phyloP scores from a whole-genome alignment of 2,113 vertebrate genomes.

The Bos taurus region ARS-UCD2.0 NC_037337.1:86944501-86945000 shows the following conservation, averaged over 20 bases:
- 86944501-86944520: neutral
- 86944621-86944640: neutral
- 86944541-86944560: neutral
- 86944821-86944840: neutral
- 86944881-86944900: neutral
- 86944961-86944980: neutral
- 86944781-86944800: neutral
- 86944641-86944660: neutral
- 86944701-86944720: neutral
- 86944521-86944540: neutral
- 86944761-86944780: neutral
- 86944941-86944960: neutral
- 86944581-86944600: neutral
- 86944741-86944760: neutral
- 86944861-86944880: neutral
- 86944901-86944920: neutral
- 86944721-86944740: neutral
- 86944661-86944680: neutral
- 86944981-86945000: neutral
- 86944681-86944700: neutral
- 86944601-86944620: neutral
- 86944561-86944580: rapidly evolving
- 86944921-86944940: neutral
- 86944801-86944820: neutral
- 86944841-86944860: neutral